Percentiles rank a stretch among this genome's conserved stretches.
These are phyloP conservation scores for Enoplosus armatus DNA, from an alignment of 2,797 vertebrate genomes.

Conservation along the genomic window DNA sequence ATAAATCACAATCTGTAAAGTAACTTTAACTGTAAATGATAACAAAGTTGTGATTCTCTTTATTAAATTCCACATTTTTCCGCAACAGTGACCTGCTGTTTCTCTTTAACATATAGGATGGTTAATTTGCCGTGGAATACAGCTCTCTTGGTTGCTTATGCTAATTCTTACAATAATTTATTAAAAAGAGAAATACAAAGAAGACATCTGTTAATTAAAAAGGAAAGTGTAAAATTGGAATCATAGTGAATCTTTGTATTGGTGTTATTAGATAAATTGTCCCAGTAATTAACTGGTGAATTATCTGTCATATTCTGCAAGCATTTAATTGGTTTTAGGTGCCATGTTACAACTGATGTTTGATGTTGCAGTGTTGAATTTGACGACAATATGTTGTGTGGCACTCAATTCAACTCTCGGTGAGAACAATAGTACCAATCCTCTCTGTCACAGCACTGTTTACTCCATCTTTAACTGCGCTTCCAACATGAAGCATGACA, in stretches of 20 bases:
- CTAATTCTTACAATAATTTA: too few species aligned
- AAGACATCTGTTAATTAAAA: too few species aligned
- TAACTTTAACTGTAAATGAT: neutral
- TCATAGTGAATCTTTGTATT: too few species aligned
- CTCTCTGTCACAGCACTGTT: constrained; percentile 20
- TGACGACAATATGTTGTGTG: constrained; percentile 6
- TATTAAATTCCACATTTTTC: too few species aligned
- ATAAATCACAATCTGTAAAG: neutral
- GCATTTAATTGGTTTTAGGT: neutral
- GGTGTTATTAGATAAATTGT: neutral
- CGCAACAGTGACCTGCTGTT: neutral
- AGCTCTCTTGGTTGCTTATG: neutral
- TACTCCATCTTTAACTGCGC: constrained; percentile 26
- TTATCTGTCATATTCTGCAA: neutral
- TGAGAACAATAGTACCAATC: constrained; percentile 6
- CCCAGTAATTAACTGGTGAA: neutral
- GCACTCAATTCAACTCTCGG: constrained; percentile 8
- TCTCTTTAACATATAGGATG: neutral
- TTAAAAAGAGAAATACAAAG: too few species aligned
- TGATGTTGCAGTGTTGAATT: constrained; percentile 10
- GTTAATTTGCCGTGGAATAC: neutral
- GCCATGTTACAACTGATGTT: neutral
- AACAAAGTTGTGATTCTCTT: too few species aligned
- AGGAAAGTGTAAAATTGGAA: too few species aligned
- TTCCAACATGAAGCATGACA: constrained; percentile 27